Conservation (phyloP, 2,797 vertebrate genomes). For the Coluber constrictor region DNA sequence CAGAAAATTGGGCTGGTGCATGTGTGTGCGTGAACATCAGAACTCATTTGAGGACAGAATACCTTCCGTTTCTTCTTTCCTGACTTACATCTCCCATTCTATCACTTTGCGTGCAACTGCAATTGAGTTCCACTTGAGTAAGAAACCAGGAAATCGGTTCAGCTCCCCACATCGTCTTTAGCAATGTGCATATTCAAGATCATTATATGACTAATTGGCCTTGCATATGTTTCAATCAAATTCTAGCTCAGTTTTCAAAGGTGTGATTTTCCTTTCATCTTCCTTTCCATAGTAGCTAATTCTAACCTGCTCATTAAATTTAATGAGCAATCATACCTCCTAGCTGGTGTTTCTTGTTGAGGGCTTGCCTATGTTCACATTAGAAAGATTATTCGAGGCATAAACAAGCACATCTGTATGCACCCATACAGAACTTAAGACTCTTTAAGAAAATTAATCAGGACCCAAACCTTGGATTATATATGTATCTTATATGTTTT, state of each 20-base stretch:
- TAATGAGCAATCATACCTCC: slow-evolving; percentile 49
- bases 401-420: slow-evolving; percentile 37
- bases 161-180: slow-evolving; percentile 33
- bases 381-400: slow-evolving; percentile 47
- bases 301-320: slow-evolving; percentile 59
- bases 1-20: neutral
- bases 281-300: slow-evolving; percentile 52
- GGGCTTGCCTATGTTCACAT: slow-evolving; percentile 35
- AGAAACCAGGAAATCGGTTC: slow-evolving; percentile 16
- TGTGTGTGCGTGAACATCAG: neutral
- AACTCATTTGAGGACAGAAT: neutral
- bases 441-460: slow-evolving; percentile 24
- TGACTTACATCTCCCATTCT: slow-evolving; percentile 11
- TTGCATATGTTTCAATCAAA: slow-evolving; percentile 43
- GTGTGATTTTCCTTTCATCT: slow-evolving; percentile 49
- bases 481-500: neutral
- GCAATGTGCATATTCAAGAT: slow-evolving; percentile 28
- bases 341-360: slow-evolving; percentile 35
- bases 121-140: slow-evolving; percentile 31
- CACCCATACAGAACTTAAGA: slow-evolving; percentile 14
- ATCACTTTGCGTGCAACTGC: slow-evolving; percentile 26
- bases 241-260: slow-evolving; percentile 36
- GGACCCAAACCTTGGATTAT: neutral
- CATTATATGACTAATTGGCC: slow-evolving; percentile 38
- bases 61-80: neutral